Evolutionary conservation across 2,888 invertebrate species (phyloP).

Genomic region (Xiphydria camelus): DNA sequence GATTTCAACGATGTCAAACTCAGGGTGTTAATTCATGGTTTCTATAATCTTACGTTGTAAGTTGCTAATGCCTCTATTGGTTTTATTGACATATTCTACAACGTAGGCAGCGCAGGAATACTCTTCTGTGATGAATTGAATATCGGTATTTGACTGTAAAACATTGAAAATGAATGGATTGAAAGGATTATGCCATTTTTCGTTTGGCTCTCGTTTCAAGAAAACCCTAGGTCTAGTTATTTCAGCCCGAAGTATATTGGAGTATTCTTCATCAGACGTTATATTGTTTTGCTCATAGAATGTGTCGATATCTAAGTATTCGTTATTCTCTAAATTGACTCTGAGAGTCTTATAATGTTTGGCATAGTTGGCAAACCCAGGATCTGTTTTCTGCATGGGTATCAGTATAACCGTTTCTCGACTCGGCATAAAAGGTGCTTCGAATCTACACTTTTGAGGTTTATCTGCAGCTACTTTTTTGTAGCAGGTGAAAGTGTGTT

Average conservation of each 20-base stretch:
- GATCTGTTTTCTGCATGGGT: conserved; percentile 28
- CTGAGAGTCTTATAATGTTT: conserved; percentile 25
- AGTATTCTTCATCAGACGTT: conserved; percentile 38
- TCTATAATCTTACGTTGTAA: conserved; percentile 44
- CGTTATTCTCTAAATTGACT: conserved; percentile 37
- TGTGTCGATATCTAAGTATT: conserved; percentile 35
- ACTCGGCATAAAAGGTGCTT: conserved; percentile 41
- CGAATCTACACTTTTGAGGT: conserved; percentile 37
- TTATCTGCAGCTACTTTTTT: conserved; percentile 31
- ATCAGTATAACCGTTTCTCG: conserved; percentile 32
- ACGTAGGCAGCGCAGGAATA: conserved; percentile 54
- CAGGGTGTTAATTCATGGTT: conserved; percentile 44
- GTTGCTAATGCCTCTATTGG: conserved; percentile 46
- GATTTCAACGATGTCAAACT: conserved; percentile 37
- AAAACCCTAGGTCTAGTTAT: conserved; percentile 48
- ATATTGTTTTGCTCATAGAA: conserved; percentile 34
- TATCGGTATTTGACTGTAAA: conserved; percentile 49
- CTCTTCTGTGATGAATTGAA: conserved; percentile 52
- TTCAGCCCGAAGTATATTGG: conserved; percentile 35
- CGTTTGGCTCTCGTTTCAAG: conserved; percentile 38
- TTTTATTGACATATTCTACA: conserved; percentile 54
- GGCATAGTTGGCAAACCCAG: no score
- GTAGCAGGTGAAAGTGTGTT: conserved; percentile 41
- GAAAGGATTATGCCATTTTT: conserved; percentile 53
- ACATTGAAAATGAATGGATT: conserved; percentile 49